These are phyloP conservation scores for Tenualosa thibaudeaui DNA, from an alignment of 2,797 vertebrate species.

Conservation along the genomic window DNA sequence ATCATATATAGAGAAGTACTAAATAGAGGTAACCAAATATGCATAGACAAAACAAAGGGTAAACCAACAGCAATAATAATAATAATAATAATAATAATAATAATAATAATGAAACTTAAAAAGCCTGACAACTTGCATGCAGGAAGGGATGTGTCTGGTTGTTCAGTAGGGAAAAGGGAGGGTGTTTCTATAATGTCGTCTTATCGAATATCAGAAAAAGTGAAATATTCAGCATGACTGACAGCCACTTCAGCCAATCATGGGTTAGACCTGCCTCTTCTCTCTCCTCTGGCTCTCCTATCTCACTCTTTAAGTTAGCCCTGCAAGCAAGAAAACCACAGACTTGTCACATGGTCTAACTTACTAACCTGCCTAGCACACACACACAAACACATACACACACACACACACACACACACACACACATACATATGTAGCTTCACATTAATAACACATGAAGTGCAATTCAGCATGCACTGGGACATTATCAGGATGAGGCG, in stretches of 20 bases:
- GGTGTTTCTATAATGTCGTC: slow-evolving; percentile 87
- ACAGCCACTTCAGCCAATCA: slow-evolving; percentile 94
- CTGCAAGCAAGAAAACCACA: slow-evolving; percentile 99
- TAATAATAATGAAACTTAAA: slow-evolving; percentile 68
- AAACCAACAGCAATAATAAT: slow-evolving; percentile 57
- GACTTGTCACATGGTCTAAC: slow-evolving; percentile 88
- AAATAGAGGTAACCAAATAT: slow-evolving; percentile 77
- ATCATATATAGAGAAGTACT: slow-evolving; percentile 40
- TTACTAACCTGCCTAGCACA: slow-evolving; percentile 84
- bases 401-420: slow-evolving; percentile 45
- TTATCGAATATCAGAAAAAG: slow-evolving; percentile 67
- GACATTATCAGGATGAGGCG: slow-evolving; percentile 49
- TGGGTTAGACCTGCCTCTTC: slow-evolving; percentile 97
- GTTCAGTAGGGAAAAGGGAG: slow-evolving; percentile 67
- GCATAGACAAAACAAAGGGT: slow-evolving; percentile 87
- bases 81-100: slow-evolving; percentile 63
- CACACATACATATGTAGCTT: slow-evolving; percentile 57
- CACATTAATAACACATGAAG: slow-evolving; percentile 41
- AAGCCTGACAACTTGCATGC: slow-evolving; percentile 90
- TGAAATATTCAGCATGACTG: slow-evolving; percentile 85
- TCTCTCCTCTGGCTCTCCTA: slow-evolving; percentile 95
- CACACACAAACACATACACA: slow-evolving; percentile 62
- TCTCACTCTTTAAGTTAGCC: slow-evolving; percentile 98
- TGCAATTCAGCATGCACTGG: slow-evolving; percentile 30
- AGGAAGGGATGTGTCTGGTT: slow-evolving; percentile 77